Conservation (phyloP, 2,888 invertebrate species). For the Syrista parreyssii region DNA sequence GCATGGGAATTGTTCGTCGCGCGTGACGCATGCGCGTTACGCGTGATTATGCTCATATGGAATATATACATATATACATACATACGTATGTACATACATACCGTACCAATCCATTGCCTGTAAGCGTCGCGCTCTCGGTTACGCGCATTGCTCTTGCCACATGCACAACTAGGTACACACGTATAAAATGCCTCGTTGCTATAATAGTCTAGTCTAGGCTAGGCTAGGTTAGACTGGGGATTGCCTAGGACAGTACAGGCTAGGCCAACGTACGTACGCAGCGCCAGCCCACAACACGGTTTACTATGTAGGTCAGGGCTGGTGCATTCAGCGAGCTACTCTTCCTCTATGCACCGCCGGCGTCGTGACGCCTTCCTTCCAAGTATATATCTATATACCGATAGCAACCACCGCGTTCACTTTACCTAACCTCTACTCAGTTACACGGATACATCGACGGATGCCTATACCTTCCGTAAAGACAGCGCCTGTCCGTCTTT, state of each 20-base stretch:
- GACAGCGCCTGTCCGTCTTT: no score
- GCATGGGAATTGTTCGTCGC: neutral
- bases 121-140: neutral
- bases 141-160: neutral
- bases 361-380: constrained; percentile 1
- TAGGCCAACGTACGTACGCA: no score
- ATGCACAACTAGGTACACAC: neutral
- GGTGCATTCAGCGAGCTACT: constrained; percentile 63
- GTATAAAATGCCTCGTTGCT: constrained; percentile 27
- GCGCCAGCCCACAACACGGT: constrained; percentile 56
- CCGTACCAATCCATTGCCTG: neutral
- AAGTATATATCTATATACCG: neutral
- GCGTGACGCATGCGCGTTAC: constrained; percentile 2
- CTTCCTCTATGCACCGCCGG: constrained; percentile 57
- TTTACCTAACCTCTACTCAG: constrained; percentile 25
- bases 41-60: neutral
- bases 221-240: constrained; percentile 38
- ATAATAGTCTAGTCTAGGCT: constrained; percentile 48
- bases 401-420: constrained; percentile 4
- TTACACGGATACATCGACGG: constrained; percentile 30
- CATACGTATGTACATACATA: neutral
- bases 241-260: constrained; percentile 39
- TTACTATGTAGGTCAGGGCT: constrained; percentile 66
- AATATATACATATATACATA: neutral
- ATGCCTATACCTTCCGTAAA: neutral